Conservation (phyloP, 2,888 invertebrate species). For the Punctoribates punctum region DNA sequence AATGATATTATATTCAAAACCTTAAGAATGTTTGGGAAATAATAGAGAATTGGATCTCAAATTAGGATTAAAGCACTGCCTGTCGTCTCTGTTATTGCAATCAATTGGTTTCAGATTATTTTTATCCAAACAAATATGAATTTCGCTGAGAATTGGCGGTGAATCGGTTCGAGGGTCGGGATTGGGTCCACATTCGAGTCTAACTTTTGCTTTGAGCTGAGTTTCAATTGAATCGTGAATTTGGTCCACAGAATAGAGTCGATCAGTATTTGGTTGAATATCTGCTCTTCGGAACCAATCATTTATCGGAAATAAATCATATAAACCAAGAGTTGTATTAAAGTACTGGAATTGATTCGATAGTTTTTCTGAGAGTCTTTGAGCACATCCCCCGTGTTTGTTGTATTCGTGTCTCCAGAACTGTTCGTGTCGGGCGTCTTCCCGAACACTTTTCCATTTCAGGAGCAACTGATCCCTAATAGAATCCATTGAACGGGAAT, state of each 20-base stretch:
- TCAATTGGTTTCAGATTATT: not conserved
- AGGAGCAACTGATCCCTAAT: not conserved
- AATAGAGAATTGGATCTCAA: not conserved
- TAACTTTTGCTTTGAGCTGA: not conserved
- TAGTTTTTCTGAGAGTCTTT: not conserved
- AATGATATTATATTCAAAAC: not conserved
- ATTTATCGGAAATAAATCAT: not conserved
- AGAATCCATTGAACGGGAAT: not conserved
- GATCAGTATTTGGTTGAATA: not conserved
- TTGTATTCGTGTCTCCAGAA: slow-evolving; percentile 40
- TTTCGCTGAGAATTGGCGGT: not conserved
- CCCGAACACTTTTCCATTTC: not conserved
- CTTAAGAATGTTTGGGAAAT: not conserved
- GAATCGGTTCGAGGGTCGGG: not conserved
- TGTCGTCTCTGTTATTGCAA: slow-evolving; percentile 1
- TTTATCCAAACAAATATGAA: slow-evolving; percentile 29
- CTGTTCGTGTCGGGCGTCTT: not conserved
- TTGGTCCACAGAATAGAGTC: not conserved
- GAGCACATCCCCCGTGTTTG: slow-evolving; percentile 34
- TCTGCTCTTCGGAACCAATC: not conserved
- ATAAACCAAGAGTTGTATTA: slow-evolving; percentile 15
- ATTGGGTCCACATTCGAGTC: not conserved
- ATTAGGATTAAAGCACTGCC: slow-evolving; percentile 5
- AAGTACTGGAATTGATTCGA: slow-evolving; percentile 10
- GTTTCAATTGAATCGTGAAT: slow-evolving; percentile 9